Conservation (phyloP, 2,113 vertebrate species). For the Urocynchramus pylzowi region DNA sequence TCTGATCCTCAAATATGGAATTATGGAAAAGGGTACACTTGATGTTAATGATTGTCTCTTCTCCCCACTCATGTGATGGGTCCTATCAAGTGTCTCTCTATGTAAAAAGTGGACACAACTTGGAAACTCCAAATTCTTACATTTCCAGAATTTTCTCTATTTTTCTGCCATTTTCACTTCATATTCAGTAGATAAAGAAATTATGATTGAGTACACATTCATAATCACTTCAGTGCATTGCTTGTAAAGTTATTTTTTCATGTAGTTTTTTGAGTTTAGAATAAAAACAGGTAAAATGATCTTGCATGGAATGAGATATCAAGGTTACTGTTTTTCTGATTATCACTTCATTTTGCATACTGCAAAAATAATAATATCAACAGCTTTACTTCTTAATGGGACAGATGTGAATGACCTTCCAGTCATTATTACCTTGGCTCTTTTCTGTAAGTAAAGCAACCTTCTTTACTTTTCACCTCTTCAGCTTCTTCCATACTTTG, state of each 20-base stretch:
- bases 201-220: background rate
- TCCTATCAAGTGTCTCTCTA: background rate
- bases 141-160: background rate
- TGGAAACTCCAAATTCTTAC: background rate
- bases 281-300: background rate
- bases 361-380: background rate
- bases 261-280: background rate
- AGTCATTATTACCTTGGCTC: background rate
- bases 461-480: background rate
- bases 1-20: background rate
- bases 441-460: background rate
- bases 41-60: background rate
- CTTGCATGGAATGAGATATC: background rate
- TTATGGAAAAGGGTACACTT: background rate
- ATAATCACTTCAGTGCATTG: background rate
- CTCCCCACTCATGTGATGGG: rapidly evolving
- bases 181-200: background rate
- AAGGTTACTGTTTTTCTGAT: background rate
- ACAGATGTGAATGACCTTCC: background rate
- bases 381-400: background rate
- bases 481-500: background rate
- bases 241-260: background rate
- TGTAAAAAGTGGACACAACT: background rate
- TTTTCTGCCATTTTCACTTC: background rate
- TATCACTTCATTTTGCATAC: background rate